A percentile compares a stretch with the other conserved stretches of the same genome.
phyloP scores from a whole-genome alignment of 2,113 vertebrate species.

The Theristicus caerulescens region DNA sequence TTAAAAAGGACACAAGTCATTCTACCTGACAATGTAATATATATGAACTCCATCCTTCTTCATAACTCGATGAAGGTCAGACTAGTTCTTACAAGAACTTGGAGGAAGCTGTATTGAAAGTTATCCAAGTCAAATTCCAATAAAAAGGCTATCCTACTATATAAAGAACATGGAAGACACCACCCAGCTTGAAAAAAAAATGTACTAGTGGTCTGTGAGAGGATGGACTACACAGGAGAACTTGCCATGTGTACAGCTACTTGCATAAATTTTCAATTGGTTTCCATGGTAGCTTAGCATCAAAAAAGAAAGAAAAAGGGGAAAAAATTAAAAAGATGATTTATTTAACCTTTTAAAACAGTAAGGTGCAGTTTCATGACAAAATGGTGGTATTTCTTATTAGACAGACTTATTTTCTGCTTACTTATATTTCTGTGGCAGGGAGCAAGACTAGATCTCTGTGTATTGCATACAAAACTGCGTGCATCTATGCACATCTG shows the following conservation, averaged over 20 bases:
- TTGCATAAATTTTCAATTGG: not conserved
- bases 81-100: slow-evolving; percentile 18
- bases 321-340: not conserved
- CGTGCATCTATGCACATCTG: not conserved
- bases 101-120: not conserved
- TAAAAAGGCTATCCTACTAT: not conserved
- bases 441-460: not conserved
- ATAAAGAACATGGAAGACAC: not conserved
- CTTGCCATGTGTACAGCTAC: not conserved
- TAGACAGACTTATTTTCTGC: not conserved
- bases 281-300: not conserved
- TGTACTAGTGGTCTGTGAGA: not conserved
- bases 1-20: not conserved
- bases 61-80: not conserved
- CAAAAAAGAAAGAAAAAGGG: not conserved
- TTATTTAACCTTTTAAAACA: not conserved
- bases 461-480: not conserved
- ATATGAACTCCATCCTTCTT: not conserved
- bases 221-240: not conserved
- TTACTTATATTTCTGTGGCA: not conserved
- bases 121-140: slow-evolving; percentile 14
- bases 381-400: not conserved
- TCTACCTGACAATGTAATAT: not conserved
- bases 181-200: not conserved
- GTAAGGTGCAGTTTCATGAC: not conserved